These are phyloP conservation scores for Diplolepis rosae DNA, from an alignment of 2,888 invertebrate genomes.

Conservation along the genomic window DNA sequence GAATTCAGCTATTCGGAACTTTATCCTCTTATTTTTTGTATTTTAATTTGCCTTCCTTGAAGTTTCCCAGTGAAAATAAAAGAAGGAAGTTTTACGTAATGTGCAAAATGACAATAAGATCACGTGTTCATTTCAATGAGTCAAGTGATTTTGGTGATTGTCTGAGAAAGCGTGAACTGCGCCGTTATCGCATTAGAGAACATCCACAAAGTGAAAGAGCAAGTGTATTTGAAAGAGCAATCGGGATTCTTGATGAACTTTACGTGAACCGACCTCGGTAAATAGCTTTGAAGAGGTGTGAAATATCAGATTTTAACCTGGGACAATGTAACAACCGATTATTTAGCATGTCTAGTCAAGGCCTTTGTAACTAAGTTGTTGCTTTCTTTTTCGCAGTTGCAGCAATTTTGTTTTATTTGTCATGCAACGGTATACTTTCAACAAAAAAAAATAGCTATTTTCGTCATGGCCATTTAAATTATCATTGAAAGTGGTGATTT, in stretches of 20 bases:
- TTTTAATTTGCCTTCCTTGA: too few relatives aligned
- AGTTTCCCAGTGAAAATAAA: not conserved
- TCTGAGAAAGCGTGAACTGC: constrained; percentile 26
- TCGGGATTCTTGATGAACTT: constrained; percentile 16
- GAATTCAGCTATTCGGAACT: too few relatives aligned
- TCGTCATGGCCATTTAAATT: not conserved
- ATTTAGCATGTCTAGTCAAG: constrained; percentile 6
- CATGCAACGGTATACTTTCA: not conserved
- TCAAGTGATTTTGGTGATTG: constrained; percentile 30
- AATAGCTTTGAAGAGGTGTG: not conserved
- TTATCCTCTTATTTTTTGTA: too few relatives aligned
- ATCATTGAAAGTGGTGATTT: not conserved
- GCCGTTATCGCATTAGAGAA: constrained; percentile 19
- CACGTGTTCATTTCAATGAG: constrained; percentile 19
- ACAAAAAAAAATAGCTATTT: not conserved
- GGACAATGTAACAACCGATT: constrained; percentile 8
- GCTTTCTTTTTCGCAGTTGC: not conserved
- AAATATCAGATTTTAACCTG: not conserved
- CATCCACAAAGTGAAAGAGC: constrained; percentile 30
- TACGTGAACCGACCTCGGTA: not conserved
- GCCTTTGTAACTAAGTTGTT: not conserved
- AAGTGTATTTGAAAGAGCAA: constrained; percentile 21
- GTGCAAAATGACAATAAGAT: not conserved
- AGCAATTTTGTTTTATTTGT: not conserved
- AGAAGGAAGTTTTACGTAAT: constrained; percentile 5